phyloP scores from a whole-genome alignment of 1,140 invertebrate species.

The Lamellibrachia luymesi region DNA sequence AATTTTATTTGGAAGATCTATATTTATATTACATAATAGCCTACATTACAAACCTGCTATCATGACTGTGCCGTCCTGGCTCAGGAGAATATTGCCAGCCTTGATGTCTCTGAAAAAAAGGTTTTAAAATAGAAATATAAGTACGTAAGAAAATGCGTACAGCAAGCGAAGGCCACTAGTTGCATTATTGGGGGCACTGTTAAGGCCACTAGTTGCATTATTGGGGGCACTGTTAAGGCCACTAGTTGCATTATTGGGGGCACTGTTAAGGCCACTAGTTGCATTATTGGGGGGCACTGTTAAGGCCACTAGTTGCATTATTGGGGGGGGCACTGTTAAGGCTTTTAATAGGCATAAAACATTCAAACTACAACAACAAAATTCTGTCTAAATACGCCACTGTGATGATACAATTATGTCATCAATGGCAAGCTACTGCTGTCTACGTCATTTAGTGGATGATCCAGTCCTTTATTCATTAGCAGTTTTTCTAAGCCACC shows the following conservation, averaged over 20 bases:
- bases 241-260: not conserved
- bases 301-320: not conserved
- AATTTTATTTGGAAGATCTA: not conserved
- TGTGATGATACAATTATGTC: not conserved
- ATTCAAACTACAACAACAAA: no score
- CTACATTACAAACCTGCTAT: constrained; percentile 68
- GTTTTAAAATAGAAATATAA: constrained; percentile 19
- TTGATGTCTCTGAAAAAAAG: constrained; percentile 82
- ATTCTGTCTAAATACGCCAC: not conserved
- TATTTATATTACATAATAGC: not conserved
- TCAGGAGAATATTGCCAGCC: constrained; percentile 96
- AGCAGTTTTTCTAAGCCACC: no score
- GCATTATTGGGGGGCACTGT: no score
- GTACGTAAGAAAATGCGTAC: not conserved
- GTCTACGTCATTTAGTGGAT: no score
- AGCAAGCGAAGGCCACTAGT: not conserved
- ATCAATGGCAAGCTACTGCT: not conserved
- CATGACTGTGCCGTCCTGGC: constrained; percentile 96
- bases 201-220: no score
- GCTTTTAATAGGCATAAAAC: no score
- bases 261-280: no score
- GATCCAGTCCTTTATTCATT: no score
- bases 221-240: not conserved
- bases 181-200: not conserved
- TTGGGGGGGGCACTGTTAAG: not conserved